A percentile compares a stretch with the other conserved stretches of the same genome.
These are phyloP conservation scores for Caenorhabditis sulstoni DNA, from an alignment of 2,888 invertebrate species.

Conservation along the genomic window DNA sequence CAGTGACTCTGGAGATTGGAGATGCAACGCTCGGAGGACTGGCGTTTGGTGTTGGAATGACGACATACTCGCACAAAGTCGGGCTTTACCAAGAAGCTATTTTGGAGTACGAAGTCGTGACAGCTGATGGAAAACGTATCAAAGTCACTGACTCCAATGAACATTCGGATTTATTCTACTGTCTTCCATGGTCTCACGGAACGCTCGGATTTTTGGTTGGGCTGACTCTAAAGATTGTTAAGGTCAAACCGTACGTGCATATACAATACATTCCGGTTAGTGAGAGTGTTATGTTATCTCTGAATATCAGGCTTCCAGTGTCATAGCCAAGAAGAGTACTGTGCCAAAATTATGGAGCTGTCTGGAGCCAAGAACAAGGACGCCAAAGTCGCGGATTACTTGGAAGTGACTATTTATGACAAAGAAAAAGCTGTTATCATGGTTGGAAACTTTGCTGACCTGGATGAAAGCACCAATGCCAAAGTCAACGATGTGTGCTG, in stretches of 20 bases:
- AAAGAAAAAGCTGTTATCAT: slow-evolving; percentile 85
- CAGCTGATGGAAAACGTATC: slow-evolving; percentile 84
- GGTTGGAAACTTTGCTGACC: slow-evolving; percentile 85
- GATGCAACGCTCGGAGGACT: slow-evolving; percentile 87
- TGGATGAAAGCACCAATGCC: slow-evolving; percentile 81
- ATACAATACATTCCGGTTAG: slow-evolving; percentile 84
- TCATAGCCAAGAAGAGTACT: slow-evolving; percentile 85
- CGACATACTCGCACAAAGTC: slow-evolving; percentile 86
- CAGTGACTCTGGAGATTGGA: slow-evolving; percentile 86
- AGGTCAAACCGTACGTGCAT: slow-evolving; percentile 85
- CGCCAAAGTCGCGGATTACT: slow-evolving; percentile 83
- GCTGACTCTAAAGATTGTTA: slow-evolving; percentile 85
- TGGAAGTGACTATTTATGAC: slow-evolving; percentile 86
- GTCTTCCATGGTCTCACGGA: slow-evolving; percentile 84
- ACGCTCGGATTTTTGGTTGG: slow-evolving; percentile 86
- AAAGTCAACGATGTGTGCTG: slow-evolving; percentile 83
- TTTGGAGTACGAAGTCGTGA: slow-evolving; percentile 85
- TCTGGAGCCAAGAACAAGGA: slow-evolving; percentile 84
- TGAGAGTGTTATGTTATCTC: neutral
- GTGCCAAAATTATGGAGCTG: slow-evolving; percentile 84
- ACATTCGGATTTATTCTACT: slow-evolving; percentile 84
- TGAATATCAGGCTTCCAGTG: slow-evolving; percentile 78
- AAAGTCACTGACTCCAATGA: slow-evolving; percentile 83
- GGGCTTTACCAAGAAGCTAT: slow-evolving; percentile 86
- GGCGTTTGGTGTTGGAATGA: slow-evolving; percentile 87